Evolutionary conservation across 2,797 vertebrate species (phyloP).

Genomic region (Lindbergichthys nudifrons): DNA sequence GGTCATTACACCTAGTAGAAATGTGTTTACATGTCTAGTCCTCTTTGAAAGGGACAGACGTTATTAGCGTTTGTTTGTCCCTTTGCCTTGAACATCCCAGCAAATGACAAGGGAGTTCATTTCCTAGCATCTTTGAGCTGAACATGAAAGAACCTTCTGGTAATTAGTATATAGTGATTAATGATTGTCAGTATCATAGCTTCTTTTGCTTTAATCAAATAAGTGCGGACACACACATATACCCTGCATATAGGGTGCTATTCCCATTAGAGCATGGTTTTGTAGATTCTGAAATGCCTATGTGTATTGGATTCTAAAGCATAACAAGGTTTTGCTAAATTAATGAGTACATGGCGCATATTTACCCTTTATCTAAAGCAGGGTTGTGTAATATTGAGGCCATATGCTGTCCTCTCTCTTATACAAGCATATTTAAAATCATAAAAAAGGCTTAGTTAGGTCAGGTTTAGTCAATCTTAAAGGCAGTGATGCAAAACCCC

Average conservation of each 20-base stretch:
- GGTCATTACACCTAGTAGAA: conserved; percentile 57
- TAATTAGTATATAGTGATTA: conserved; percentile 86
- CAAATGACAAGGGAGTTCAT: conserved; percentile 87
- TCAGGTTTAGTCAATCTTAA: conserved; percentile 1
- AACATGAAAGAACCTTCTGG: conserved; percentile 84
- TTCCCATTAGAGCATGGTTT: conserved; percentile 62
- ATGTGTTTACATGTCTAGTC: conserved; percentile 74
- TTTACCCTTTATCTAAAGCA: conserved; percentile 65
- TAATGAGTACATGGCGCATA: conserved; percentile 75
- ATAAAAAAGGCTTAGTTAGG: conserved; percentile 26
- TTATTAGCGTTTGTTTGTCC: conserved; percentile 88
- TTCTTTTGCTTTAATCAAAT: conserved; percentile 74
- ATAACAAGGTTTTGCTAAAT: conserved; percentile 70
- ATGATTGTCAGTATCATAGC: conserved; percentile 81
- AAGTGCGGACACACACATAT: conserved; percentile 66
- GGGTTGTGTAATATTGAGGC: conserved; percentile 32
- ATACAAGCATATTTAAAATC: conserved; percentile 3
- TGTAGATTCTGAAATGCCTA: conserved; percentile 61
- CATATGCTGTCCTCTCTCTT: conserved; percentile 16
- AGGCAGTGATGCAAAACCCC: background rate
- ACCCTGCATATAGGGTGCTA: conserved; percentile 50
- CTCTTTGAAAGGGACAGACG: conserved; percentile 82
- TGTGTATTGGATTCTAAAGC: conserved; percentile 44
- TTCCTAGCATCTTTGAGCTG: conserved; percentile 81
- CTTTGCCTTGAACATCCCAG: conserved; percentile 76